Base-by-base conservation (phyloP, 2,113 vertebrate species). In the Nannospalax galili region DNA sequence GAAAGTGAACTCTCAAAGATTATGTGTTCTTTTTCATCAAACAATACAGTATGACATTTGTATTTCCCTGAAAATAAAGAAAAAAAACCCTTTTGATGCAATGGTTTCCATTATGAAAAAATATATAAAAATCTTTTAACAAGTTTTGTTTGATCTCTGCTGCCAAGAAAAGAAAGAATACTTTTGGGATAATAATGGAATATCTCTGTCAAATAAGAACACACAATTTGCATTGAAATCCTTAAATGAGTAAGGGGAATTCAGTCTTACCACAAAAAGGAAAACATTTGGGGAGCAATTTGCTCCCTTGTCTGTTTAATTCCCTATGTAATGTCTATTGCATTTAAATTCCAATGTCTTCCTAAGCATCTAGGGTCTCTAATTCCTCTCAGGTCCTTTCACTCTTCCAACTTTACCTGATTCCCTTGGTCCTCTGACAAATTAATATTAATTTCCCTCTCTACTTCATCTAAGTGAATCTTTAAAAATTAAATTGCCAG, bases 401-500 rank as follows among this genome's bases (percentile, higher is more conserved):
- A 74, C 24, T 70, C 28, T 78, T 64, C 15, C 2, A 56, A 7
- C 52, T 69, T 5, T 11, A 52, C 9, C 19, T 70, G 3, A 60
- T 32, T 37, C 62, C 26, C 20, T 72, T 14, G 32, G 19, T 4
- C 3, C 1, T 3, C 24, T n/a, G 10, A 81, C 30, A 45, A 42
- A 80, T 80, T 40, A 81, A 8, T 28, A 74, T 11, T 28, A 26
- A 32, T 5, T 70, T 62, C 12, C 7, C 56, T 88, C 48, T 77
- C 40, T 60, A 11, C 17, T 70, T 58, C 19, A 20, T 14, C 62
- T 20, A 35, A 35, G 24, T 75, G 4, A 74, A 12, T 1, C 11
- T 79, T 48, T 40, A 24, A 73, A 91, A 69, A 81, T 77, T 60
- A 81, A 78, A 78, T 37, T 84, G n/a, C 32, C 56, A 78, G 40